These are phyloP conservation scores for Aphelenchoides fujianensis DNA, from an alignment of 1,140 invertebrate species.

Conservation along the genomic window DNA sequence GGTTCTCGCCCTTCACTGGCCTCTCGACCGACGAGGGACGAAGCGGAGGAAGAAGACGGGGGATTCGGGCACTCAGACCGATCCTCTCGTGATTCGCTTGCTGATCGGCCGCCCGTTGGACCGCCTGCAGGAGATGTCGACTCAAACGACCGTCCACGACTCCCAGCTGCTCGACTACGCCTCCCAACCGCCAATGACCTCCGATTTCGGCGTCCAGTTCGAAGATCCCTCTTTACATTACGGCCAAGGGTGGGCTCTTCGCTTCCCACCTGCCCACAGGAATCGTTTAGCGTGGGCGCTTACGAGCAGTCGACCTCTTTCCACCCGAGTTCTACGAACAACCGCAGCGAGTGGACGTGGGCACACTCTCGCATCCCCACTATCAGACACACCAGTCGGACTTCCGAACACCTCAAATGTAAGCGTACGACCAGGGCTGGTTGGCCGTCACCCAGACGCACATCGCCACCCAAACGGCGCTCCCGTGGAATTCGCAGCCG, in stretches of 20 bases:
- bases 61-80: not conserved
- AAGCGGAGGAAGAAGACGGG: not conserved
- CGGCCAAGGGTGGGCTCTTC: not conserved
- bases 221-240: not conserved
- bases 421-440: not conserved
- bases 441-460: not conserved
- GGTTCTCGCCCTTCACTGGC: constrained; percentile 18
- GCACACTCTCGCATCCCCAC: not conserved
- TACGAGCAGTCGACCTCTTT: not conserved
- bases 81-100: not conserved
- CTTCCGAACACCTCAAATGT: not conserved
- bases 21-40: not conserved
- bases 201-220: not conserved
- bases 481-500: not conserved
- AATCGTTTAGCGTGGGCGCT: not conserved
- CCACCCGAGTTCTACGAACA: not conserved
- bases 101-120: not conserved
- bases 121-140: not conserved
- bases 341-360: constrained; percentile 1
- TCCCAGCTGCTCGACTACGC: not conserved
- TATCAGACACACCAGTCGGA: too few species aligned
- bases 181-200: not conserved
- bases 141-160: not conserved
- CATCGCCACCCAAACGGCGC: constrained; percentile 1
- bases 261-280: too few species aligned